Base-by-base conservation (phyloP, 2,888 invertebrate genomes). In the Scotopteryx bipunctaria region DNA sequence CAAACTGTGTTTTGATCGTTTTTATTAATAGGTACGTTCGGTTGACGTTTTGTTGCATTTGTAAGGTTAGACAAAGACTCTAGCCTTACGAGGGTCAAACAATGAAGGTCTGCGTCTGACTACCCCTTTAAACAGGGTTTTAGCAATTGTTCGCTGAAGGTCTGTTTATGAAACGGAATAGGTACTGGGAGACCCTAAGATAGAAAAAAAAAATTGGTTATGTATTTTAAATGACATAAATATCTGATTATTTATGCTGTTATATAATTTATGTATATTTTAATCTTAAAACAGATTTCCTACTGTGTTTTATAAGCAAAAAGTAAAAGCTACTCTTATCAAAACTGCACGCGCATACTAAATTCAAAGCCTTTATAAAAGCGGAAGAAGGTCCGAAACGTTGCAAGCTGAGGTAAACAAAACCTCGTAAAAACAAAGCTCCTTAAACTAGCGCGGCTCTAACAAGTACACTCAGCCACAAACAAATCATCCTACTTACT, bases 371-470 rank as follows among this genome's bases (percentile, higher is more conserved):
- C 21, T 41, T 33, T 40, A 25, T 29, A 27, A 40, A 37, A 21
- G 35, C 46, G 37, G 42, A 42, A 32, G 37, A 44, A 42, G 27
- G 32, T 42, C 31, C 25, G 37, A 37, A 37, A 38, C 23, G 40
- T 27, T 37, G 31, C 42, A 19, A 32, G 45, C 37, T 50, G 9
- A 41, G 32, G 36, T 36, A 35, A 41, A 50, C 44, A 45, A 45
- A 38, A 44, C 37, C 9, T 40, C 37, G 41, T 45, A 38, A 47
- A 47, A 47, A 47, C 41, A 46, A 46, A 45, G 40, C 47, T 35
- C 15, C 25, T 50, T 55, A 49, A 45, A 45, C 49, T 41, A 41
- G 44, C 50, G 37, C 43, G 44, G 56, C 17, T 43, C 42, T 41
- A 48, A 42, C 29, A 46, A 50, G 46, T 38, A 33, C 25, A 43